A percentile compares a stretch with the other conserved stretches of the same genome.
These are phyloP conservation scores for Xyrauchen texanus DNA, from an alignment of 2,113 vertebrate species.

Conservation along the genomic window DNA sequence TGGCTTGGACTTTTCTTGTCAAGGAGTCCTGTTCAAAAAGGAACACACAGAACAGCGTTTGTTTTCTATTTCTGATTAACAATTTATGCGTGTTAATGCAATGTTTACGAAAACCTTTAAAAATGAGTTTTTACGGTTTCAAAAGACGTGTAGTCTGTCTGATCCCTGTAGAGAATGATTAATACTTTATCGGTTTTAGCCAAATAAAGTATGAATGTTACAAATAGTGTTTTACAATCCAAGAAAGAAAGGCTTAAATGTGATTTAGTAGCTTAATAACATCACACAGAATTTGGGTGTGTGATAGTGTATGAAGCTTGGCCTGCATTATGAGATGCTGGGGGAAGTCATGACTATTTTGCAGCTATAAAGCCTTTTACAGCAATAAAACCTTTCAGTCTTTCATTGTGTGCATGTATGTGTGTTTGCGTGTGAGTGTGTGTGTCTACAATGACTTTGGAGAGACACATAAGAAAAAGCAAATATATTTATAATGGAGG, in stretches of 20 bases:
- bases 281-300: neutral
- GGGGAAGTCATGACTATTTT: neutral
- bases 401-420: slow-evolving; percentile 1
- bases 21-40: slow-evolving; percentile 61
- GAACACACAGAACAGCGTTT: slow-evolving; percentile 1
- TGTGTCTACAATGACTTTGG: no score
- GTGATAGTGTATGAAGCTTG: no score
- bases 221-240: neutral
- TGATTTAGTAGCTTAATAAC: neutral
- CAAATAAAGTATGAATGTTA: neutral
- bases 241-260: no score
- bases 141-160: neutral
- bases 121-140: no score
- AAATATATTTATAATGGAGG: neutral
- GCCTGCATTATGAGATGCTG: neutral
- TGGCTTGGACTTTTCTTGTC: slow-evolving; percentile 70
- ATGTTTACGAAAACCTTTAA: neutral
- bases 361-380: neutral
- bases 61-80: no score
- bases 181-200: neutral
- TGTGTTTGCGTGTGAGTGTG: no score
- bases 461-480: no score
- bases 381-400: slow-evolving; percentile 14
- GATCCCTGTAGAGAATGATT: neutral
- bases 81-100: no score